Evolutionary conservation across 2,888 invertebrate genomes (phyloP), one percentile per base, ranked within the genome.

Genomic region (Neria commutata): DNA sequence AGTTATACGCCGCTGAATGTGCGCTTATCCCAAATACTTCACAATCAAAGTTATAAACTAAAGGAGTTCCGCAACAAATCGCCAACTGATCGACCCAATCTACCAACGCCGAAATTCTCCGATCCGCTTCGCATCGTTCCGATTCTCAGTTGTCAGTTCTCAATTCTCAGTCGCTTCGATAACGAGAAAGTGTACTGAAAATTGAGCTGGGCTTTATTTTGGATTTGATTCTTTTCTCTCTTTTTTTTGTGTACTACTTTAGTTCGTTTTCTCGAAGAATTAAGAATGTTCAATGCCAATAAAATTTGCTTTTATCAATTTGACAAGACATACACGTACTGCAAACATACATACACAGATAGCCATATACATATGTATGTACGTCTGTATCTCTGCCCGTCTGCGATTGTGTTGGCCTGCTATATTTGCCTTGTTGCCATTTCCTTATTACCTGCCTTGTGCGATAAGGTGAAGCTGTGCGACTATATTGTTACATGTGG

Each of bases 221-320:
- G n/a, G n/a, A n/a, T n/a, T n/a, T n/a, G n/a, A n/a, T n/a, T n/a
- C n/a, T n/a, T n/a, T n/a, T n/a, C n/a, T n/a, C n/a, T n/a, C n/a
- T n/a, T n/a, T n/a, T n/a, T n/a, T n/a, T n/a, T n/a, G n/a, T n/a
- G n/a, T n/a, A n/a, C 11, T 29, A 6, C 6, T 29, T 29, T 37
- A 4, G 37, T 37, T 8, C 11, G 6, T 37, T 14, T 37, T 37
- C 21, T 33, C 47, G 53, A 49, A 54, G 40, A 56, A 46, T 46
- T 54, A 45, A 24, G 47, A 48, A n/a, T 54, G 45, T 51, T 52
- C 55, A 66, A 66, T 66, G 69, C 67, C 69, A 69, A 69, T 69
- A 67, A 69, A 69, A 67, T 67, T 69, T 64, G 62, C 62, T 61
- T 66, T 67, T 67, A 69, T 67, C 67, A 67, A 64, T 63, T 66